Evolutionary conservation across 2,888 invertebrate species (phyloP).

Genomic region (Eupeodes luniger): DNA sequence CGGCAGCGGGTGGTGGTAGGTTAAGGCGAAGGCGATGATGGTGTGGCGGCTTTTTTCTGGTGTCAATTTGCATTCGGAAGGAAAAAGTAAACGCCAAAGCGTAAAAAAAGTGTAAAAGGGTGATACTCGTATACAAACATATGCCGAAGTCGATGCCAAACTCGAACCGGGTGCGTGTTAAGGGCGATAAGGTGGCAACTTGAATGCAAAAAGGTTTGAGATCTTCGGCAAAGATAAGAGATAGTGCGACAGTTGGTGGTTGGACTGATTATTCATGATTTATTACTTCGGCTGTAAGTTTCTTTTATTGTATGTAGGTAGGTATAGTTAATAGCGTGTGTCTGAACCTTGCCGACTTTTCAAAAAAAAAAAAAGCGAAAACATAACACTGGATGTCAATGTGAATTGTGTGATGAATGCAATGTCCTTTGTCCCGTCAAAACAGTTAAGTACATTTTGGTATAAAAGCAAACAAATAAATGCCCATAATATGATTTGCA

Average conservation of each 20-base stretch:
- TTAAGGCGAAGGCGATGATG: background rate
- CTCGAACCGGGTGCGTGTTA: slow-evolving; percentile 57
- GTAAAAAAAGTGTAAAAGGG: slow-evolving; percentile 17
- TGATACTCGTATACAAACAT: slow-evolving; percentile 14
- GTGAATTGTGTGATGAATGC: slow-evolving; percentile 24
- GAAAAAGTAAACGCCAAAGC: slow-evolving; percentile 24
- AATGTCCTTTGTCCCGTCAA: slow-evolving; percentile 36
- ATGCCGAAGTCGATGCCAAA: too few relatives aligned
- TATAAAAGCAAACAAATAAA: slow-evolving; percentile 5
- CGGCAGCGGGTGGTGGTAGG: slow-evolving; percentile 25
- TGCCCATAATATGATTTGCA: slow-evolving; percentile 11
- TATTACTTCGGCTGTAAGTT: slow-evolving; percentile 62
- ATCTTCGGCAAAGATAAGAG: slow-evolving; percentile 66
- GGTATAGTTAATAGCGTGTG: slow-evolving; percentile 27
- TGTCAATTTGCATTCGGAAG: slow-evolving; percentile 72
- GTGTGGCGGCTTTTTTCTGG: slow-evolving; percentile 55
- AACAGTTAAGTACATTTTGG: slow-evolving; percentile 21
- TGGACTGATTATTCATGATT: slow-evolving; percentile 71
- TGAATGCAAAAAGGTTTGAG: slow-evolving; percentile 72
- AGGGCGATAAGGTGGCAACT: slow-evolving; percentile 71
- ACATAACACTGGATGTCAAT: slow-evolving; percentile 9
- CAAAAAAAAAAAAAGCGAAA: background rate
- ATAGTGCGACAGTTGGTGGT: slow-evolving; percentile 72
- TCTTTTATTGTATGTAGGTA: slow-evolving; percentile 13
- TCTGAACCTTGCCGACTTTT: slow-evolving; percentile 47